phyloP scores from a whole-genome alignment of 2,113 vertebrate genomes.

The Tetrax tetrax region DNA sequence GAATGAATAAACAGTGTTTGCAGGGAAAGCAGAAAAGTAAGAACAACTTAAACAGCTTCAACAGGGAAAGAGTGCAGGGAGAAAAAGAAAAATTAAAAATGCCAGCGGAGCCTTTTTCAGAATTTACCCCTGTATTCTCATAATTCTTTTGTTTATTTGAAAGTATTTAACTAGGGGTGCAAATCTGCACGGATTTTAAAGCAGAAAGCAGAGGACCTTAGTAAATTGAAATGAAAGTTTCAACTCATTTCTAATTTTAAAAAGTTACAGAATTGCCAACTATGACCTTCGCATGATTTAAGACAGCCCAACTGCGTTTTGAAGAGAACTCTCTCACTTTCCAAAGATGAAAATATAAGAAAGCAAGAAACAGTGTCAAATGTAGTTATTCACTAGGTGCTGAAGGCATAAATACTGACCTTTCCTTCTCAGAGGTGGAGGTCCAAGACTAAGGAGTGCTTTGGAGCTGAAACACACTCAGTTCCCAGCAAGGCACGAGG shows the following conservation, averaged over 20 bases:
- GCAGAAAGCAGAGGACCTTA: neutral
- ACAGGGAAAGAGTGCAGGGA: neutral
- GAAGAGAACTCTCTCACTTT: neutral
- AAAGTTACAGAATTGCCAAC: neutral
- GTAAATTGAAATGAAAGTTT: neutral
- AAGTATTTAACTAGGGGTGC: neutral
- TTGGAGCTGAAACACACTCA: neutral
- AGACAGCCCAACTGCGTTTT: neutral
- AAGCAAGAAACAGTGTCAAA: neutral
- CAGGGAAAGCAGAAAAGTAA: slow-evolving; percentile 43
- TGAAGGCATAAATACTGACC: slow-evolving; percentile 48
- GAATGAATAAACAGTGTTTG: slow-evolving; percentile 41
- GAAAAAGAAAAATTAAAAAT: neutral
- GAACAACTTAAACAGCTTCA: neutral
- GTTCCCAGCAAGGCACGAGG: neutral
- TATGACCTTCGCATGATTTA: neutral
- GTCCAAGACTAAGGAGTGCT: neutral
- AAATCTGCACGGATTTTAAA: neutral
- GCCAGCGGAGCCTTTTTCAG: neutral
- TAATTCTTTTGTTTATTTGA: neutral
- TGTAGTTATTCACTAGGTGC: neutral
- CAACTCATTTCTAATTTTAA: neutral
- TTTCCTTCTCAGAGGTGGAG: neutral
- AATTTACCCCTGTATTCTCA: slow-evolving; percentile 29
- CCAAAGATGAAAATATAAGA: neutral